Evolutionary conservation across 37 sponge, comb jelly and placozoan species (phyloP).

Genomic region (Mnemiopsis leidyi): DNA sequence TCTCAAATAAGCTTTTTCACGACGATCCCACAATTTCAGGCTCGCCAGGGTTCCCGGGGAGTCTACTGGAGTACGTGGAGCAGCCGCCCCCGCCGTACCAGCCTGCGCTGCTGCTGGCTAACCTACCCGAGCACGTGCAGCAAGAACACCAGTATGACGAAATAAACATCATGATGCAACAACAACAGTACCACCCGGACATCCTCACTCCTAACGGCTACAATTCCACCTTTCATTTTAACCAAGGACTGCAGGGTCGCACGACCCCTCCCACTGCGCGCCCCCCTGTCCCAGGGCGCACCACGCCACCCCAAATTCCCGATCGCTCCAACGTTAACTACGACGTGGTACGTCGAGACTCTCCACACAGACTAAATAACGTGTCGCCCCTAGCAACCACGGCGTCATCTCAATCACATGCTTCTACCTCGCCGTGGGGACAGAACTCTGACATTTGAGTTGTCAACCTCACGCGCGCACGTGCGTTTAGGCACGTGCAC

Average conservation of each 20-base stretch:
- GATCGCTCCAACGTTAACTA: neutral
- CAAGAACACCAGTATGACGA: neutral
- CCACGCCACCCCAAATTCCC: neutral
- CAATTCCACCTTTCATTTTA: neutral
- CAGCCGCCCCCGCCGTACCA: slow-evolving; percentile 10
- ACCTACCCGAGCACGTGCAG: neutral
- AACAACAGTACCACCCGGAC: neutral
- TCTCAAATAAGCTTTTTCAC: no score
- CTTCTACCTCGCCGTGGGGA: neutral
- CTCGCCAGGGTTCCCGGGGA: neutral
- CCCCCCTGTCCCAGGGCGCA: neutral
- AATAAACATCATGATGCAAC: neutral
- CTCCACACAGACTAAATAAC: neutral
- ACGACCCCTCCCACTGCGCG: neutral
- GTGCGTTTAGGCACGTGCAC: no score
- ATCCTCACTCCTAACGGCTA: neutral
- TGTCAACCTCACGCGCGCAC: no score
- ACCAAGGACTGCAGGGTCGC: neutral
- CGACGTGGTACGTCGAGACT: neutral
- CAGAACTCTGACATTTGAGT: neutral
- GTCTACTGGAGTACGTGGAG: neutral
- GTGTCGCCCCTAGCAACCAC: neutral
- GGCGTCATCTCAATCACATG: no score
- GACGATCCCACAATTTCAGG: neutral
- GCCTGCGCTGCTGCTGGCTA: neutral